Base-by-base conservation (phyloP, 1,140 invertebrate species). In the Megalopta genalis region DNA sequence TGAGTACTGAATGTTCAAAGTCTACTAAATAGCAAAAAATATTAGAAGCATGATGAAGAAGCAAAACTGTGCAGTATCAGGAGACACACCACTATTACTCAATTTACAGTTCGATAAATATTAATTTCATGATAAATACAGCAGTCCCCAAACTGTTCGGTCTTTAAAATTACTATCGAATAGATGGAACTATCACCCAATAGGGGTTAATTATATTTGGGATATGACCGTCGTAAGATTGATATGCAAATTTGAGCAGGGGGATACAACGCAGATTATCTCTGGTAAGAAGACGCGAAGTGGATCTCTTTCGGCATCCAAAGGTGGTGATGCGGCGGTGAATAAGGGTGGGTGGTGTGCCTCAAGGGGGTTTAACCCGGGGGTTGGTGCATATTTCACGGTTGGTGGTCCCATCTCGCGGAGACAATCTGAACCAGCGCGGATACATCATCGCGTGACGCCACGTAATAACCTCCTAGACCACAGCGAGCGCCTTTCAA, bases 361-460 rank as follows among this genome's bases (percentile, higher is more conserved):
- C 88, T 89, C 89, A 78, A 80, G 89, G 88, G 90, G 89, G 85
- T 91, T 92, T 88, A 91, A 88, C 85, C 84, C 66, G 71, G 87
- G 90, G 90, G 90, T 90, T 90, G 90, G 89, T 91, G 90, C 92
- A 93, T 93, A 93, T 92, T 93, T 93, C 91, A 93, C 92, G 92
- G 84, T 93, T 82, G 91, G 91, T 92, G 91, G 92, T 92, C 90
- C 91, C 92, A 93, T 92, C 92, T 93, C 91, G 88, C 90, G 91
- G 91, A 93, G 89, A 93, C 92, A 92, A 92, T 92, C 91, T 91
- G 91, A 92, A 92, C 88, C 91, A 91, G 87, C 86, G 87, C 80
- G 91, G 91, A 93, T 93, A 93, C 91, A 93, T 93, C 92, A 93
- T 93, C 92, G 90, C 90, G 88, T 93, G 92, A 93, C 92, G 92